phyloP scores from a whole-genome alignment of 2,797 vertebrate species.

The Mastacembelus armatus region DNA sequence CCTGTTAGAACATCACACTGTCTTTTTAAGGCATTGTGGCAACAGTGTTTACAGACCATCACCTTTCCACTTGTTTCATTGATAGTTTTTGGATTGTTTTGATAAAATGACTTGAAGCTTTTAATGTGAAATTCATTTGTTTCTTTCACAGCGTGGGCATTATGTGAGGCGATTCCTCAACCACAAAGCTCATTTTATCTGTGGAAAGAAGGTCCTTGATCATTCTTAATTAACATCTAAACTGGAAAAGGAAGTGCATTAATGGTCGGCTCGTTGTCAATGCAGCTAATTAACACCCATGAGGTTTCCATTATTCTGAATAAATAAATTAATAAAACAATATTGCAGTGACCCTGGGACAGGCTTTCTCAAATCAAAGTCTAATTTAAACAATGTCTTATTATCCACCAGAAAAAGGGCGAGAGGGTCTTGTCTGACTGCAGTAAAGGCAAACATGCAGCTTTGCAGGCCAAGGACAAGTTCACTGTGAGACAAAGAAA shows the following conservation, averaged over 20 bases:
- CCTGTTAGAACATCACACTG: conserved; percentile 12
- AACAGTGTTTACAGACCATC: not conserved
- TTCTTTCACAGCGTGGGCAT: conserved; percentile 1
- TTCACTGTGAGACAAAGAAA: conserved; percentile 6
- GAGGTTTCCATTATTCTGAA: conserved; percentile 86
- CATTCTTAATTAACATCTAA: conserved; percentile 80
- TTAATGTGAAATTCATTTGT: conserved; percentile 12
- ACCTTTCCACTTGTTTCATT: conserved; percentile 4
- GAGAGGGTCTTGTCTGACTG: conserved; percentile 26
- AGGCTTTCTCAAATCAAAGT: conserved; percentile 81
- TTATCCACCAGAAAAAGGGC: conserved; percentile 55
- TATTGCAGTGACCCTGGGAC: conserved; percentile 82
- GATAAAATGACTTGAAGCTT: conserved; percentile 11
- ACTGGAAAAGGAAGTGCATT: conserved; percentile 82
- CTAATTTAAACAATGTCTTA: conserved; percentile 63
- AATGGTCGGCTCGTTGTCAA: conserved; percentile 85
- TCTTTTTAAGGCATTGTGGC: conserved; percentile 15
- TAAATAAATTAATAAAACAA: conserved; percentile 81
- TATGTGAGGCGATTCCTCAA: conserved; percentile 8
- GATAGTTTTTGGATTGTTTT: conserved; percentile 29
- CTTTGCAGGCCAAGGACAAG: not conserved
- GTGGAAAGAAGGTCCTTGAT: conserved; percentile 61
- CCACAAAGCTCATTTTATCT: conserved; percentile 47
- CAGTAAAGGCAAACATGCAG: conserved; percentile 16
- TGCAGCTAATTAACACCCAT: conserved; percentile 89